Base-by-base conservation (phyloP, 2,888 invertebrate species). In the Andrena hattorfiana region DNA sequence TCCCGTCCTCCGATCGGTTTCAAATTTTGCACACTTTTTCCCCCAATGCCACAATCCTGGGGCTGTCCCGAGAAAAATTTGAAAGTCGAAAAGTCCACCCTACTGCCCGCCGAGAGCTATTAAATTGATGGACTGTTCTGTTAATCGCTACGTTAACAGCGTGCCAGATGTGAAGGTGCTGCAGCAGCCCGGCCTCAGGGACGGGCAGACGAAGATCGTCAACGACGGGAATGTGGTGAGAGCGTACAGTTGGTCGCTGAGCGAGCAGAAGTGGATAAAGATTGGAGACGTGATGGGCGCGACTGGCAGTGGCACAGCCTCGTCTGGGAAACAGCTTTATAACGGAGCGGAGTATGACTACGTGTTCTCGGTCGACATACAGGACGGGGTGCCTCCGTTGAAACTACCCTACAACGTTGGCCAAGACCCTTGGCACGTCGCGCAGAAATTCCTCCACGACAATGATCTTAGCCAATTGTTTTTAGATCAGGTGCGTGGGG, bases 291-390 rank as follows among this genome's bases (percentile, higher is more conserved):
- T 99, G 2, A 96, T 98, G 91, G 98, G 99, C 0, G 96, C 96
- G 8, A 95, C 96, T 16, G 96, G 96, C 0, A 96, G 96, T 2
- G 95, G 95, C 0, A 96, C 97, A 86, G 94, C 94, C 4, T 95
- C 95, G 0, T 95, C 96, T 0, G 97, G 97, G 30, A 98, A 98
- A 94, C 96, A 97, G 6, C 94, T 97, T 90, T 96, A 96, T 92
- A 97, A 98, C 92, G 99, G 99, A 88, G 96, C 97, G 95, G 97
- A 98, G 91, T 99, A 99, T 92, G 99, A 99, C 94, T 99, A 96
- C 94, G 99, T 99, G 35, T 99, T 99, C 94, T 97, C 96, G 86
- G 98, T 99, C n/a, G 99, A 99, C 90, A 97, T 99, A 74, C 97
- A 98, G 91, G 99, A 99, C 91, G 98, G 97, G 0, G 96, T 96